A percentile compares a stretch with the other conserved stretches of the same genome.
These are phyloP conservation scores for Cactoblastis cactorum DNA, from an alignment of 2,888 invertebrate genomes.

Conservation along the genomic window DNA sequence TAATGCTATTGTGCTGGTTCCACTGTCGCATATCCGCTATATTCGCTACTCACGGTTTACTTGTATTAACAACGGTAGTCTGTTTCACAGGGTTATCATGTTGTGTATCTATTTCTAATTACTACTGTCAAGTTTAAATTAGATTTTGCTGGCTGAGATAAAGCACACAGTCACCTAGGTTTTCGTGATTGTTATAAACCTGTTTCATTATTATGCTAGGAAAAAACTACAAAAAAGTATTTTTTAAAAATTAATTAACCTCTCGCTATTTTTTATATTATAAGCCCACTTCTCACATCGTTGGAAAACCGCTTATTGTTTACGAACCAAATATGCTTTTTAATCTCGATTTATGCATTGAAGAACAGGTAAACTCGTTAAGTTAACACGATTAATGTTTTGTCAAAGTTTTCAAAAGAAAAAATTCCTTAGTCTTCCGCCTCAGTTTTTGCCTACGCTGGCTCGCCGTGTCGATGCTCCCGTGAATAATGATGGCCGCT, in stretches of 20 bases:
- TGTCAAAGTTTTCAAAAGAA: conserved; percentile 6
- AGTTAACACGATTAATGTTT: conserved; percentile 1
- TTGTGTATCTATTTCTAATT: too few relatives aligned
- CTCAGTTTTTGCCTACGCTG: not conserved
- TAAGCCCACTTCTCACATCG: too few relatives aligned
- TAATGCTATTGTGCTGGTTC: conserved; percentile 4
- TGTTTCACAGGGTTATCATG: not conserved
- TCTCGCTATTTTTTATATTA: too few relatives aligned
- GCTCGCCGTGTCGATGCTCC: conserved; percentile 6
- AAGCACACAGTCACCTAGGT: too few relatives aligned
- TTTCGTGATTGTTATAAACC: too few relatives aligned
- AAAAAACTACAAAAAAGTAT: too few relatives aligned
- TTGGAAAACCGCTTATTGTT: not conserved
- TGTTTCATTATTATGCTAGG: too few relatives aligned
- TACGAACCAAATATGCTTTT: not conserved
- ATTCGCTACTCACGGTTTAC: not conserved
- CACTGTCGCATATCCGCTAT: not conserved
- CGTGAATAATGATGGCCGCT: conserved; percentile 8
- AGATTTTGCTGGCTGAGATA: too few relatives aligned
- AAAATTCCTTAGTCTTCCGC: not conserved
- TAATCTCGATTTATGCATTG: not conserved
- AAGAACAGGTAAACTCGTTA: conserved; percentile 1
- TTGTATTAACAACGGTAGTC: not conserved
- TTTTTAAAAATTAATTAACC: too few relatives aligned
- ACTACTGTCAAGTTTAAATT: too few relatives aligned